A percentile compares a stretch with the other conserved stretches of the same genome.
These are phyloP conservation scores for Hydroisotoma schaefferi DNA, from an alignment of 2,888 invertebrate species.

Conservation along the genomic window DNA sequence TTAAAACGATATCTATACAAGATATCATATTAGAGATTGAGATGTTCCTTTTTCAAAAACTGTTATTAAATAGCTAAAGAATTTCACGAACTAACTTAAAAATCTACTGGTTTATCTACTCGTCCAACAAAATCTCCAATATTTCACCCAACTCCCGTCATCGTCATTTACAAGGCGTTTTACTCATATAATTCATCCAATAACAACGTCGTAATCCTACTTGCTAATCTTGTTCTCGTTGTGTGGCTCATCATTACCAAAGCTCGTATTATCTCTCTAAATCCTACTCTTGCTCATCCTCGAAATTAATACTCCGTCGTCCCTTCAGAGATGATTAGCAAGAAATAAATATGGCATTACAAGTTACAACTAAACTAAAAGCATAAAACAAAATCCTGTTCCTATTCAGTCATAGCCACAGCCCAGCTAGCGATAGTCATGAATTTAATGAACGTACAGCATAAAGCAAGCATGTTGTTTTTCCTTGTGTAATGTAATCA, in stretches of 20 bases:
- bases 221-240: no score
- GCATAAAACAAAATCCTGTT: no score
- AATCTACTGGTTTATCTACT: background rate
- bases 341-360: background rate
- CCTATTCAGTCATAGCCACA: no score
- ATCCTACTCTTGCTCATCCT: no score
- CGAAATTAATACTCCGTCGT: background rate
- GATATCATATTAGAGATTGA: no score
- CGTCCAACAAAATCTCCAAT: slow-evolving; percentile 5
- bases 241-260: no score
- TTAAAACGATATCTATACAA: no score
- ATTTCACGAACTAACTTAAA: slow-evolving; percentile 1
- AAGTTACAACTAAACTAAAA: background rate
- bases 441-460: background rate
- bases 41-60: slow-evolving; percentile 3
- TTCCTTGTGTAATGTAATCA: background rate
- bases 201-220: no score
- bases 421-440: no score
- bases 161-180: slow-evolving; percentile 18
- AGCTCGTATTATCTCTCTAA: no score
- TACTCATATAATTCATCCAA: no score
- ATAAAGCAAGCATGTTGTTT: background rate
- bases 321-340: background rate
- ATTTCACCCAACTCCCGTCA: slow-evolving; percentile 6
- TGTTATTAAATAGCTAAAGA: slow-evolving; percentile 2